A percentile compares a stretch with the other conserved stretches of the same genome.
These are phyloP conservation scores for Cyanocitta stelleri DNA, from an alignment of 2,113 vertebrate species.

Conservation along the genomic window DNA sequence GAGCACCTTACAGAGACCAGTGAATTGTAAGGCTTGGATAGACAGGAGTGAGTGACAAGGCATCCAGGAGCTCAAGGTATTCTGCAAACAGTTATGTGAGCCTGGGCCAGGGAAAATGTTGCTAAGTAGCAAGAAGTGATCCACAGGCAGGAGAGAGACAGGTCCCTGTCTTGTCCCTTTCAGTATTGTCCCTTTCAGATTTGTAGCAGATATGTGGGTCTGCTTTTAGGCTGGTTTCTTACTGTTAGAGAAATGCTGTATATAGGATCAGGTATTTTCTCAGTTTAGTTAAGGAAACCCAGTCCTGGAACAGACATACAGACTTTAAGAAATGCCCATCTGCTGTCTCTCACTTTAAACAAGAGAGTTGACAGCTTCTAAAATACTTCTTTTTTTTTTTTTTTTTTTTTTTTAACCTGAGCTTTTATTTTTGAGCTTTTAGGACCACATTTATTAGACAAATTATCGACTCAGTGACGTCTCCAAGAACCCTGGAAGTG, in stretches of 20 bases:
- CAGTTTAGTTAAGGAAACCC: background rate
- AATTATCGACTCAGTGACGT: background rate
- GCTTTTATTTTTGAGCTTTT: background rate
- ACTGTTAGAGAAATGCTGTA: background rate
- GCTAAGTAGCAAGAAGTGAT: background rate
- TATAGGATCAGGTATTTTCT: background rate
- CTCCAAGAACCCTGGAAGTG: background rate
- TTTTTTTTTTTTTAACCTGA: background rate
- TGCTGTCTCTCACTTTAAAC: background rate
- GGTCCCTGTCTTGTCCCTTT: background rate
- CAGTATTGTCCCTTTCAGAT: background rate
- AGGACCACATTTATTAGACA: background rate
- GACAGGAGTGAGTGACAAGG: background rate
- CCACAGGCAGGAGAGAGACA: background rate
- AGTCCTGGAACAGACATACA: background rate
- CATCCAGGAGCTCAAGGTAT: background rate
- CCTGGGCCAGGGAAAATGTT: background rate
- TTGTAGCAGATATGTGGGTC: background rate
- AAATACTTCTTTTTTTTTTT: background rate
- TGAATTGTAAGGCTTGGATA: background rate
- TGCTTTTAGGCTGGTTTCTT: background rate
- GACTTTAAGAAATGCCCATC: background rate
- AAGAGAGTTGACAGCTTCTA: background rate
- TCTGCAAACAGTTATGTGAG: background rate
- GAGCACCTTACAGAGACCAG: background rate